These are phyloP conservation scores for Lithodes maja DNA, from an alignment of 2,888 invertebrate species.

Conservation along the genomic window DNA sequence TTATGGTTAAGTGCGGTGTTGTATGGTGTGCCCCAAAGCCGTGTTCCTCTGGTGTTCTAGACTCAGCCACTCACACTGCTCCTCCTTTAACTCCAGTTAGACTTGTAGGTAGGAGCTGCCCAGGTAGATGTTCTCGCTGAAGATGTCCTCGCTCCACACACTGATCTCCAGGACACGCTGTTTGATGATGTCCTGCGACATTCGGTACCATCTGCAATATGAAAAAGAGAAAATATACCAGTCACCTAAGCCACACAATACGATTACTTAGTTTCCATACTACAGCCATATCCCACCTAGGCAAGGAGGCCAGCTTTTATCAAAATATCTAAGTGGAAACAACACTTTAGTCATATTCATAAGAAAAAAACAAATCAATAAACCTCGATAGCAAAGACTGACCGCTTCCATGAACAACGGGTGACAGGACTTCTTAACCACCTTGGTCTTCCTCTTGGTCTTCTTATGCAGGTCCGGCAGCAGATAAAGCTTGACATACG, in stretches of 20 bases:
- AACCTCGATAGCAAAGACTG: conserved; percentile 71
- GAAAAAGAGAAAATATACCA: no score
- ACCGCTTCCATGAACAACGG: conserved; percentile 99
- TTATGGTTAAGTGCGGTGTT: neutral
- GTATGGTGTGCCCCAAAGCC: conserved; percentile 65
- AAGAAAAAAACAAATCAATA: no score
- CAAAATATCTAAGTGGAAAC: no score
- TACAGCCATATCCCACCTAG: no score
- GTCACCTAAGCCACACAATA: no score
- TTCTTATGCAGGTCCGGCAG: conserved; percentile 93
- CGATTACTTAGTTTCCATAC: no score
- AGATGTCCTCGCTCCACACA: conserved; percentile 91
- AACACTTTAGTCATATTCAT: no score
- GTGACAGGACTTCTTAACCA: conserved; percentile 92
- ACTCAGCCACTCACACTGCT: conserved; percentile 91
- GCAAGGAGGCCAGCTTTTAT: no score
- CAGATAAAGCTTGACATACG: conserved; percentile 76
- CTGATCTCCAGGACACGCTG: conserved; percentile 90
- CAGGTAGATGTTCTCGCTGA: conserved; percentile 83
- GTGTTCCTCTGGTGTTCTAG: conserved; percentile 74
- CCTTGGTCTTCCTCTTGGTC: conserved; percentile 97
- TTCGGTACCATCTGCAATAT: conserved; percentile 79
- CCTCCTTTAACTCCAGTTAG: conserved; percentile 83
- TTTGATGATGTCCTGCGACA: conserved; percentile 86
- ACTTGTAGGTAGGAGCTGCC: conserved; percentile 92